Evolutionary conservation across 2,113 vertebrate genomes (phyloP).

Genomic region (Cavia porcellus): DNA sequence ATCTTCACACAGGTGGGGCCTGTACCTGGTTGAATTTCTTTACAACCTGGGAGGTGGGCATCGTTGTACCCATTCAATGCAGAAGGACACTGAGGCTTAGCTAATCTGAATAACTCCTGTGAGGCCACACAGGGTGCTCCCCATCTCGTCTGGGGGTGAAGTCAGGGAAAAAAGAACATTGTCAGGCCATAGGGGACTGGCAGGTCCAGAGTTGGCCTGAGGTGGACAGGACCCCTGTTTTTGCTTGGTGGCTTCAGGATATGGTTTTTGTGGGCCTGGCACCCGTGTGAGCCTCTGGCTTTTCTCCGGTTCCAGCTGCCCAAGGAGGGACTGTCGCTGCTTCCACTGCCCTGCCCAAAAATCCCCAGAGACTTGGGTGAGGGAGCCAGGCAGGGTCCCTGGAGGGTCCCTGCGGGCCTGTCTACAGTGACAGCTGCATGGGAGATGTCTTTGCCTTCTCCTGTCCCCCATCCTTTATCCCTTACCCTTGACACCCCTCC

Average conservation of each 20-base stretch:
- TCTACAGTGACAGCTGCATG: background rate
- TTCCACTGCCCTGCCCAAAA: background rate
- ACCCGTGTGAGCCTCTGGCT: background rate
- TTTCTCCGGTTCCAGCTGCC: background rate
- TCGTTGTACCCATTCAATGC: accelerated
- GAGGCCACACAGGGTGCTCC: background rate
- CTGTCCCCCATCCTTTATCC: background rate
- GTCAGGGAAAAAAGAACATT: background rate
- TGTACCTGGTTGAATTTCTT: background rate
- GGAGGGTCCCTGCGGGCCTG: background rate
- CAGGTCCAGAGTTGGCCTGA: background rate
- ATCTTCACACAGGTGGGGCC: background rate
- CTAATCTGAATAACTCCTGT: background rate
- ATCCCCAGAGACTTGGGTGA: background rate
- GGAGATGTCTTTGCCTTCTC: background rate
- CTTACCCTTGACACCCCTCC: background rate
- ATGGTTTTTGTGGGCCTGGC: background rate
- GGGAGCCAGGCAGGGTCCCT: accelerated
- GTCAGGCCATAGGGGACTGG: background rate
- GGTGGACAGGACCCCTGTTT: background rate
- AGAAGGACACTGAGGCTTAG: background rate
- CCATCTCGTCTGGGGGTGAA: background rate
- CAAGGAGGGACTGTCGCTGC: background rate
- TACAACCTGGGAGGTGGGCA: background rate
- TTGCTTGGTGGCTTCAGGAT: background rate